phyloP scores from a whole-genome alignment of 1,140 invertebrate species.

The Achroia grisella region DNA sequence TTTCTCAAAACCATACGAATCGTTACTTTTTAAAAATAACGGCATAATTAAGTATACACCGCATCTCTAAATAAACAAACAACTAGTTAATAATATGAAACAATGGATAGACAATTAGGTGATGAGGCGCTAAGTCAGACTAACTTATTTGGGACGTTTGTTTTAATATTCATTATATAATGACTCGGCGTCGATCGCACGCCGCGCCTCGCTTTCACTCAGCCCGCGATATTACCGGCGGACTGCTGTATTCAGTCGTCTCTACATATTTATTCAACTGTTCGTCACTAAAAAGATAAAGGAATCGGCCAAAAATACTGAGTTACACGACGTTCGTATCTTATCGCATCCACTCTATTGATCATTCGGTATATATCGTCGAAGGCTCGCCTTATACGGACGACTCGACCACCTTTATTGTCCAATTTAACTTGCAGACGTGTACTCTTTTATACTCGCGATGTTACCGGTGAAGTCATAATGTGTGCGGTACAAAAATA shows the following conservation, averaged over 20 bases:
- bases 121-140: conserved; percentile 36
- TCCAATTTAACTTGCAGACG: conserved; percentile 62
- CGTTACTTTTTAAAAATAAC: too few species aligned
- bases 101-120: conserved; percentile 16
- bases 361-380: conserved; percentile 66
- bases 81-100: neutral
- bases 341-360: conserved; percentile 65
- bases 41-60: neutral
- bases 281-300: conserved; percentile 65
- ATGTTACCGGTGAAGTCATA: conserved; percentile 70
- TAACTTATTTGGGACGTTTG: conserved; percentile 54
- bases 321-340: conserved; percentile 49
- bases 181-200: conserved; percentile 44
- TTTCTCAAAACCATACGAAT: too few species aligned
- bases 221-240: conserved; percentile 46
- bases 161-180: conserved; percentile 70
- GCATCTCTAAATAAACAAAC: neutral
- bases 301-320: conserved; percentile 42
- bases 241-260: conserved; percentile 45
- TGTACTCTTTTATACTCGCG: conserved; percentile 52
- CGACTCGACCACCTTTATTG: conserved; percentile 62
- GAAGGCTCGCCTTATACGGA: conserved; percentile 56
- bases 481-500: conserved; percentile 65
- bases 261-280: conserved; percentile 69
- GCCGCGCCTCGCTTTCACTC: conserved; percentile 56